Evolutionary conservation across 2,888 invertebrate species (phyloP).

Genomic region (Esperia sulphurella): DNA sequence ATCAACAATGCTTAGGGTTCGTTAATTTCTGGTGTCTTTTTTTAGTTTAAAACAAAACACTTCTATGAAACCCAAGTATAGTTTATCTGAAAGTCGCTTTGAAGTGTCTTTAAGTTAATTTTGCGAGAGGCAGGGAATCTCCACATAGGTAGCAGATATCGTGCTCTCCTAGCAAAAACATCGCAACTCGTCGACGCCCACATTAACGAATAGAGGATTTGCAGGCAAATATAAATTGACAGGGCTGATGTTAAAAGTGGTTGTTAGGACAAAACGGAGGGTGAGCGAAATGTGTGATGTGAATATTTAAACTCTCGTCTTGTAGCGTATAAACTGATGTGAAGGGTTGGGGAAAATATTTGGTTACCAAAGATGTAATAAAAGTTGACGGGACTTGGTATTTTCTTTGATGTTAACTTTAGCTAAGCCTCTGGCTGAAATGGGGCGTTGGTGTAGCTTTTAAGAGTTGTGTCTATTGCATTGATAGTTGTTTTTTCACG

Average conservation of each 20-base stretch:
- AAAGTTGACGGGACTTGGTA: background rate
- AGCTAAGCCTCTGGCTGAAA: too few relatives aligned
- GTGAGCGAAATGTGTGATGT: slow-evolving; percentile 55
- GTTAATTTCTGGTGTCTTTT: too few relatives aligned
- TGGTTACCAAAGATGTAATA: slow-evolving; percentile 20
- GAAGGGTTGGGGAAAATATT: slow-evolving; percentile 30
- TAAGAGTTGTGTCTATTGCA: too few relatives aligned
- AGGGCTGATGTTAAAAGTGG: slow-evolving; percentile 61
- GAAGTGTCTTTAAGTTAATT: slow-evolving; percentile 15
- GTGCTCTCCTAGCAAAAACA: slow-evolving; percentile 34
- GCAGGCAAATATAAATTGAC: slow-evolving; percentile 76
- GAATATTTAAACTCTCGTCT: slow-evolving; percentile 52
- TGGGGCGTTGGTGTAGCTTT: too few relatives aligned
- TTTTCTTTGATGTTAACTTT: slow-evolving; percentile 5
- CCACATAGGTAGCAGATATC: slow-evolving; percentile 7
- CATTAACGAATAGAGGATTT: slow-evolving; percentile 42
- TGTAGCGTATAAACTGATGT: slow-evolving; percentile 28
- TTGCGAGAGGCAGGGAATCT: slow-evolving; percentile 25
- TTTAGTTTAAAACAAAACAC: too few relatives aligned
- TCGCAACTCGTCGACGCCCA: slow-evolving; percentile 41
- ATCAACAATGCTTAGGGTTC: too few relatives aligned
- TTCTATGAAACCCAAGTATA: too few relatives aligned
- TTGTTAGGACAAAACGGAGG: slow-evolving; percentile 62
- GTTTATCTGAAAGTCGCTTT: background rate
- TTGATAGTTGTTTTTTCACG: too few relatives aligned